phyloP scores from a whole-genome alignment of 2,888 invertebrate genomes.

The Seira ritae region DNA sequence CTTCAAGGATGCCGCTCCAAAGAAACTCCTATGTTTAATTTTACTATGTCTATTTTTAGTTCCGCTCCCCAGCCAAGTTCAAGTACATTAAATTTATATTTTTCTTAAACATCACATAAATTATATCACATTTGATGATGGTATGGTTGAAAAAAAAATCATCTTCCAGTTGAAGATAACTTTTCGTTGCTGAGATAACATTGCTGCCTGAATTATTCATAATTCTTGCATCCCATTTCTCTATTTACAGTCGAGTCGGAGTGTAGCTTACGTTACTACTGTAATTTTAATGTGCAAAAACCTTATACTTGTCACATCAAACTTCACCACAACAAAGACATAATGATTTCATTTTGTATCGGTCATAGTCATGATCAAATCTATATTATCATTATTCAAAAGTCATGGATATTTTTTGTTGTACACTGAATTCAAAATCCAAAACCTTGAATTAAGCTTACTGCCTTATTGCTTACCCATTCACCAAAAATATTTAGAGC shows the following conservation, averaged over 20 bases:
- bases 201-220: too few relatives aligned
- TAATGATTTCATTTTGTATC: neutral
- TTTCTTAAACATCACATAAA: neutral
- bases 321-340: conserved; percentile 11
- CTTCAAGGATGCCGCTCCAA: too few relatives aligned
- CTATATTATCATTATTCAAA: too few relatives aligned
- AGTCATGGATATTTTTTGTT: neutral
- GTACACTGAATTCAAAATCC: neutral
- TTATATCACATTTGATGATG: neutral
- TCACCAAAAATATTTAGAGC: neutral
- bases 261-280: neutral
- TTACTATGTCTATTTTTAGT: neutral
- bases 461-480: conserved; percentile 64
- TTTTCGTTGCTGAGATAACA: too few relatives aligned
- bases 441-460: conserved; percentile 2
- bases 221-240: neutral
- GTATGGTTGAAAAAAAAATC: neutral
- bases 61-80: neutral
- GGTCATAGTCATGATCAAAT: neutral
- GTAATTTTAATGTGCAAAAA: neutral
- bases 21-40: neutral
- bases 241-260: neutral
- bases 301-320: neutral
- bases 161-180: too few relatives aligned
- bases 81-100: neutral